Conservation (phyloP, 2,113 vertebrate genomes). For the Himantopus leucocephalus region DNA sequence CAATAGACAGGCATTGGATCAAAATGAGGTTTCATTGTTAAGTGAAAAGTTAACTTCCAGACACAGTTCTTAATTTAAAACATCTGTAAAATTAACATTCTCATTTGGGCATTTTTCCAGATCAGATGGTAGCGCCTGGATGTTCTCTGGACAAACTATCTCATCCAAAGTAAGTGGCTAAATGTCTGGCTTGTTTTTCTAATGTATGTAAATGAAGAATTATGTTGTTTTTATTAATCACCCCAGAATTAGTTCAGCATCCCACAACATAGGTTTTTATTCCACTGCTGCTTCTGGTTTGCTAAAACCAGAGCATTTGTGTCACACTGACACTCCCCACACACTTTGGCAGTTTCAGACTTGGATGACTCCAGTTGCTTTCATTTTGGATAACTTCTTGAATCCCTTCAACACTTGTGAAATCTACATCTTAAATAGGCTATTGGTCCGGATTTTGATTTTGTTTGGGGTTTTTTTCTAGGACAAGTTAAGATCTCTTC, state of each 20-base stretch:
- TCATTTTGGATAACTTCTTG: background rate
- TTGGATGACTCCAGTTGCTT: background rate
- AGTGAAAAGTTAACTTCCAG: conserved; percentile 26
- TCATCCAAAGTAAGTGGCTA: background rate
- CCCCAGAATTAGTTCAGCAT: background rate
- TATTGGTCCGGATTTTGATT: fast-evolving
- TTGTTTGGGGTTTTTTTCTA: background rate
- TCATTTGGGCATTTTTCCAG: background rate
- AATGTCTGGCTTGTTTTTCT: background rate
- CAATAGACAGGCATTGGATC: background rate
- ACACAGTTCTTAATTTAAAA: conserved; percentile 25
- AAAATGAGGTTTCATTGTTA: background rate
- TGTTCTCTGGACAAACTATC: background rate
- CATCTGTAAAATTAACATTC: conserved; percentile 14
- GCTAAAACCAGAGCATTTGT: background rate
- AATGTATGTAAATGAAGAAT: background rate
- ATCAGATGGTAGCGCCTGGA: background rate
- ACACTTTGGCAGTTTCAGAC: background rate
- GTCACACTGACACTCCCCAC: background rate
- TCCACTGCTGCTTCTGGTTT: background rate
- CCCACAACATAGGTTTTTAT: background rate
- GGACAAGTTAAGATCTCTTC: background rate
- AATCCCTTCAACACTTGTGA: background rate
- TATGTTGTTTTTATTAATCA: background rate
- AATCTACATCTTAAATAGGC: background rate